Conservation (phyloP, 2,113 vertebrate genomes). For the Stigmatopora nigra region DNA sequence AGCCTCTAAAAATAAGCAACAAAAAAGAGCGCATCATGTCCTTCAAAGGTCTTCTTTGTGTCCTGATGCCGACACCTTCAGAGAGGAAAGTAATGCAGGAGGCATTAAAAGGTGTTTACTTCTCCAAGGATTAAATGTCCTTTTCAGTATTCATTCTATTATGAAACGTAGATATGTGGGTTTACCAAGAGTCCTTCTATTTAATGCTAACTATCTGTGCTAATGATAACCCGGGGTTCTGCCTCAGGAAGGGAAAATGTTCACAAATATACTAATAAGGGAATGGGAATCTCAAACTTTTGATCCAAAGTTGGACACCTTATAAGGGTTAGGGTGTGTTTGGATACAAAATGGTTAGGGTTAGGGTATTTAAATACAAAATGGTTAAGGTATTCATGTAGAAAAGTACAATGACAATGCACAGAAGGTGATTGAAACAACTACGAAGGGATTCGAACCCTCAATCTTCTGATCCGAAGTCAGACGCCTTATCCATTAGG, state of each 20-base stretch:
- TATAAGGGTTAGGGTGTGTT: no score
- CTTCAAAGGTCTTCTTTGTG: slow-evolving; percentile 47
- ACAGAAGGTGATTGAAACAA: no score
- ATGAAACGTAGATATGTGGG: not conserved
- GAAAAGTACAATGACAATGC: no score
- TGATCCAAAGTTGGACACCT: no score
- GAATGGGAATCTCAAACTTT: not conserved
- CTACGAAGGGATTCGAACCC: no score
- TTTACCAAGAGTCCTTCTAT: not conserved
- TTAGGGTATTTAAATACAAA: no score
- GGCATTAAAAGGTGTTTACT: slow-evolving; percentile 21
- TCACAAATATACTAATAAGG: no score
- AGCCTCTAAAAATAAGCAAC: slow-evolving; percentile 51
- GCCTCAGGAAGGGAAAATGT: not conserved
- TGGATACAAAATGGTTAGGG: no score
- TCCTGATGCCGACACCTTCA: slow-evolving; percentile 40
- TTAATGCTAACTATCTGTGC: not conserved
- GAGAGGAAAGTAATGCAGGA: slow-evolving; percentile 37
- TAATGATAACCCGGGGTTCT: not conserved
- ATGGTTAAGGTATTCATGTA: no score
- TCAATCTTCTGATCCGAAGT: no score
- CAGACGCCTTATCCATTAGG: no score
- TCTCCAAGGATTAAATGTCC: slow-evolving; percentile 6
- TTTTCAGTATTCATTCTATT: slow-evolving; percentile 1
- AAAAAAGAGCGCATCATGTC: slow-evolving; percentile 33